Evolutionary conservation across 35 echinoderm and acorn worm species (phyloP).

Genomic region (Diadema setosum): DNA sequence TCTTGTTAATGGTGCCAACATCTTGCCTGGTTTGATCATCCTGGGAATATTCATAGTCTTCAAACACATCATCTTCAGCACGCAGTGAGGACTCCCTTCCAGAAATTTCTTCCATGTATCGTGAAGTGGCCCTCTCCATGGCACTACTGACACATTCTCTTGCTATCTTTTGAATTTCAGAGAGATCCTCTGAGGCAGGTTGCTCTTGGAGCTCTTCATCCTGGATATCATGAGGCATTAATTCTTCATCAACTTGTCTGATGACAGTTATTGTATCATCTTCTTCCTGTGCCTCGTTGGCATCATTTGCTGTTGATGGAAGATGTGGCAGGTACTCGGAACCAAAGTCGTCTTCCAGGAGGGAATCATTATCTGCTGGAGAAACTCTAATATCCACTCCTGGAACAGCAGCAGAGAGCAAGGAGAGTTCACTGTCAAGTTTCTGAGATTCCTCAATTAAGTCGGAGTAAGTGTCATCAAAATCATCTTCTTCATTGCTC

Average conservation of each 20-base stretch:
- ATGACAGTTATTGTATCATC: neutral
- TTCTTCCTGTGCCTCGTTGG: neutral
- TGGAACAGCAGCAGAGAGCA: neutral
- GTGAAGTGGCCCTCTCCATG: neutral
- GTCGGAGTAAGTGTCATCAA: constrained; percentile 4
- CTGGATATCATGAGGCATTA: neutral
- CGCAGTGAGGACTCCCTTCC: neutral
- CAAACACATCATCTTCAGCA: constrained; percentile 2
- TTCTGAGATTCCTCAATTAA: neutral
- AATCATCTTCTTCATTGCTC: neutral
- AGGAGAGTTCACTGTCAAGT: neutral
- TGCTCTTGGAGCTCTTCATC: no score
- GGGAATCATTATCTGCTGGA: neutral
- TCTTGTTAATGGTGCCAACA: neutral
- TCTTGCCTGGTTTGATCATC: neutral
- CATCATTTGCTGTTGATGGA: neutral
- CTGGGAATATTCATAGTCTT: neutral
- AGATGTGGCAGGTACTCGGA: neutral
- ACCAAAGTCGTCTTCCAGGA: neutral
- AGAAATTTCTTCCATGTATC: neutral
- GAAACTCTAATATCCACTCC: neutral
- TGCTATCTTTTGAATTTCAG: neutral
- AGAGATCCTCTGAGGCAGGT: no score
- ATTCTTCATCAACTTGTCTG: neutral
- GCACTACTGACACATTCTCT: neutral